A percentile compares a stretch with the other conserved stretches of the same genome.
Evolutionary conservation across 2,888 invertebrate genomes (phyloP).

Genomic region (Epiblema foenella): DNA sequence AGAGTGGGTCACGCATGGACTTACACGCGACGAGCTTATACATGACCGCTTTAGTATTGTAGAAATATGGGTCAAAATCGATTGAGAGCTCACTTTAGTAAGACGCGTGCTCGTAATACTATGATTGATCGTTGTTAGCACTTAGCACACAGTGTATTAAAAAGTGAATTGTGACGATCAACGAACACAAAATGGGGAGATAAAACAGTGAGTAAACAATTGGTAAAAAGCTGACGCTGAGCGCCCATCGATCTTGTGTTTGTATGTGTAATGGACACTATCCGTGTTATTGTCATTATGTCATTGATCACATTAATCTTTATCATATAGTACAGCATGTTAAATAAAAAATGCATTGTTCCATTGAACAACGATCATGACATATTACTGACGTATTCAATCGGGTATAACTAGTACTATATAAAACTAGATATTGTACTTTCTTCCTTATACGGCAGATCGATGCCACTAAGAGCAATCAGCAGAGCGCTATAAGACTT

Average conservation of each 20-base stretch:
- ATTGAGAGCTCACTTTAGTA: constrained; percentile 7
- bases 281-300: constrained; percentile 26
- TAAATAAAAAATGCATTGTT: background rate
- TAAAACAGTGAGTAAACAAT: constrained; percentile 43
- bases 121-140: constrained; percentile 76
- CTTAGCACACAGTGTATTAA: constrained; percentile 68
- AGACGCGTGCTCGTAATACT: constrained; percentile 60
- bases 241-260: constrained; percentile 35
- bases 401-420: background rate
- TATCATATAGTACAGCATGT: background rate
- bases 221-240: constrained; percentile 34
- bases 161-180: constrained; percentile 47
- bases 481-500: background rate
- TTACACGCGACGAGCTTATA: constrained; percentile 62
- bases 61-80: constrained; percentile 22
- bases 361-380: too few species aligned
- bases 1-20: constrained; percentile 62
- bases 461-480: background rate
- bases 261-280: constrained; percentile 22
- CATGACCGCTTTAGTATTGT: background rate
- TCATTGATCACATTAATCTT: constrained; percentile 8
- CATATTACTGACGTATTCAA: background rate
- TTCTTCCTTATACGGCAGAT: background rate
- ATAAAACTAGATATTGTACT: background rate
- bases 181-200: constrained; percentile 38